A percentile compares a stretch with the other conserved stretches of the same genome.
phyloP scores from a whole-genome alignment of 2,888 invertebrate species.

The Zygogramma bicolorata region DNA sequence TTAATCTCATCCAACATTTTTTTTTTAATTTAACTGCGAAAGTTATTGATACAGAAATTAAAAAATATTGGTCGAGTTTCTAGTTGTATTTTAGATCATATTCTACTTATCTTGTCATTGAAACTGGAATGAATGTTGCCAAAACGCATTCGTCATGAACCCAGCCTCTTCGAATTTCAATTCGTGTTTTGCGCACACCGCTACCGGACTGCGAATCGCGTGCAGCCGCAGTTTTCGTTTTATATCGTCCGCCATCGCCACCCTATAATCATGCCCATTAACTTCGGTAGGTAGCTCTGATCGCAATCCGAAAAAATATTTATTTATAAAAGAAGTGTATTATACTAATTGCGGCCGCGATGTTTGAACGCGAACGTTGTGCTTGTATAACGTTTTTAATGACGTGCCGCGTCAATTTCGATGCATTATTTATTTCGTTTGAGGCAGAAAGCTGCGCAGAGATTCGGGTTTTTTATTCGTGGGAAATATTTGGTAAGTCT shows the following conservation, averaged over 20 bases:
- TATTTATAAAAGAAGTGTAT: constrained; percentile 34
- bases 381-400: neutral
- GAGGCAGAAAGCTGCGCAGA: too few relatives aligned
- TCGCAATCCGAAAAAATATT: constrained; percentile 49
- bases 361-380: constrained; percentile 12
- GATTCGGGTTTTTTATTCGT: neutral
- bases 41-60: too few relatives aligned
- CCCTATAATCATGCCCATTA: constrained; percentile 55
- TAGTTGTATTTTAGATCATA: too few relatives aligned
- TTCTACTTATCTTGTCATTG: too few relatives aligned
- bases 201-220: constrained; percentile 57
- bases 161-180: constrained; percentile 22
- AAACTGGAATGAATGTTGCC: too few relatives aligned
- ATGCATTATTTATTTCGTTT: neutral
- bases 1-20: too few relatives aligned
- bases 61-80: too few relatives aligned
- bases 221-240: constrained; percentile 49
- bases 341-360: constrained; percentile 27
- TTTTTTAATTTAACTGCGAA: too few relatives aligned
- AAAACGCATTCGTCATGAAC: neutral
- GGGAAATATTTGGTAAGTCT: too few relatives aligned
- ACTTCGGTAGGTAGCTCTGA: constrained; percentile 44
- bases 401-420: neutral
- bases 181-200: constrained; percentile 50
- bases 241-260: constrained; percentile 52